Conservation (phyloP, 2,113 vertebrate species). For the Etheostoma cragini region DNA sequence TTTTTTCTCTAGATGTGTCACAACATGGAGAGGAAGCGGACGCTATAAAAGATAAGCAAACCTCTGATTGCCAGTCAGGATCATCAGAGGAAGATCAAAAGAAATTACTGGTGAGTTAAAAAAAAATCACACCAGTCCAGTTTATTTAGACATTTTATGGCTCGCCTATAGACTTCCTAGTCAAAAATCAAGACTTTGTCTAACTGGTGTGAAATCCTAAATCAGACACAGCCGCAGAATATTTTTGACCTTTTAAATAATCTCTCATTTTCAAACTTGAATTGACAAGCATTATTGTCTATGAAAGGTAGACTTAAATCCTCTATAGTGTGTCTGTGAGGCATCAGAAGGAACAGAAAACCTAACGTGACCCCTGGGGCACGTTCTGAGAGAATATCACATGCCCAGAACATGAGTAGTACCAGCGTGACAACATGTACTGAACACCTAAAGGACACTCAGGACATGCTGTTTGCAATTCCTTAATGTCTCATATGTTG, state of each 20-base stretch:
- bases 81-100: conserved; percentile 35
- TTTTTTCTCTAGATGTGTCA: conserved; percentile 51
- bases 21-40: conserved; percentile 8
- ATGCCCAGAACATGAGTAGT: conserved; percentile 32
- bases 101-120: conserved; percentile 61
- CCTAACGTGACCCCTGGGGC: conserved; percentile 21
- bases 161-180: background rate
- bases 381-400: conserved; percentile 37
- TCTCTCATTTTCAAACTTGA: background rate
- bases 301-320: background rate
- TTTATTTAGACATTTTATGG: background rate
- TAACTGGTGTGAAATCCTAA: background rate
- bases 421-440: conserved; percentile 21
- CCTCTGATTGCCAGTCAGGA: conserved; percentile 13
- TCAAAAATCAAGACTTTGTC: background rate
- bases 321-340: background rate
- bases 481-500: conserved; percentile 18
- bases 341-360: conserved; percentile 18
- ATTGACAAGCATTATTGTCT: conserved; percentile 1
- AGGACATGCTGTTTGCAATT: conserved; percentile 21
- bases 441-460: conserved; percentile 14
- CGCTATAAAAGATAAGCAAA: conserved; percentile 2
- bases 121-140: too few species aligned
- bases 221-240: background rate
- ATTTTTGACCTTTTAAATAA: background rate